Conservation (phyloP, 2,888 invertebrate genomes). For the Maniola hyperantus region DNA sequence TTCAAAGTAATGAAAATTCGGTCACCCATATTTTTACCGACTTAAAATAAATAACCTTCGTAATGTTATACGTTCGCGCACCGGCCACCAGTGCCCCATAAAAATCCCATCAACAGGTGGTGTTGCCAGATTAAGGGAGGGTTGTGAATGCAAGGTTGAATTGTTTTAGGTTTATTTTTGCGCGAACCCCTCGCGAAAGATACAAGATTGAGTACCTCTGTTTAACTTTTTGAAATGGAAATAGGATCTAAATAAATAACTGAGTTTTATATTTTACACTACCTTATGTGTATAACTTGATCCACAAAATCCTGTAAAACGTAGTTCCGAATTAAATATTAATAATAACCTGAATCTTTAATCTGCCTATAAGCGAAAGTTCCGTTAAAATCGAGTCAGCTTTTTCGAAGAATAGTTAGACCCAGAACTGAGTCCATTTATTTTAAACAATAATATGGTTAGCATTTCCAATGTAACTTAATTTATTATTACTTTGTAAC, state of each 20-base stretch:
- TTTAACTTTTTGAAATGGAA: not conserved
- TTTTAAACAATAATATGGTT: no score
- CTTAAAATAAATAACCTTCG: not conserved
- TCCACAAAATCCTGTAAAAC: no score
- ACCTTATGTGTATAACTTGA: no score
- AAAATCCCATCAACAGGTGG: constrained; percentile 39
- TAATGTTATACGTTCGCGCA: constrained; percentile 30
- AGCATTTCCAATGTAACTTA: no score
- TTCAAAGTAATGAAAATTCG: not conserved
- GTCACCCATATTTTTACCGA: not conserved
- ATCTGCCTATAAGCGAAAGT: no score
- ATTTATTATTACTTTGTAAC: no score
- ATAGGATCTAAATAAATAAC: not conserved
- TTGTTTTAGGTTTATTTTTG: constrained; percentile 31
- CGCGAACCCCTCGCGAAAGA: constrained; percentile 21
- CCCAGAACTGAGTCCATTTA: no score
- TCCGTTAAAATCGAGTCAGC: no score
- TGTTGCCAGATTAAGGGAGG: constrained; percentile 34
- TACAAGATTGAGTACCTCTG: constrained; percentile 5
- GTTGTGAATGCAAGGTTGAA: constrained; percentile 32
- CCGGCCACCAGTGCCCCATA: constrained; percentile 34
- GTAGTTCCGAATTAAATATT: no score
- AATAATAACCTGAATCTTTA: no score
- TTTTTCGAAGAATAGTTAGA: no score
- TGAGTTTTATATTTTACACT: not conserved